A percentile compares a stretch with the other conserved stretches of the same genome.
Evolutionary conservation across 2,888 invertebrate genomes (phyloP).

Genomic region (Pycnomerus fuliginosus): DNA sequence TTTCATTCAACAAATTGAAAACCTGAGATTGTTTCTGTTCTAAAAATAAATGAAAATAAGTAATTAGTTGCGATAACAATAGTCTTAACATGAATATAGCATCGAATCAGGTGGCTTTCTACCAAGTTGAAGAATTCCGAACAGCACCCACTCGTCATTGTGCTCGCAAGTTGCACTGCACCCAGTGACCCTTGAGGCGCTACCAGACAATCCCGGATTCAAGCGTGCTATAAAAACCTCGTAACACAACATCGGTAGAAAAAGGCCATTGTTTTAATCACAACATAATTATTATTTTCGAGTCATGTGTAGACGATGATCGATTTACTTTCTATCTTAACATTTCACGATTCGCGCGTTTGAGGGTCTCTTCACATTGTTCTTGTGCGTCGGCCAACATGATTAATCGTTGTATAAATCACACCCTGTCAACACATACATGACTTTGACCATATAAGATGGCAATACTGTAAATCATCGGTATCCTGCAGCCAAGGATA

Average conservation of each 20-base stretch:
- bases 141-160: constrained; percentile 41
- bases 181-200: constrained; percentile 42
- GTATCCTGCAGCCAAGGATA: no score
- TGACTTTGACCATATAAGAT: constrained; percentile 19
- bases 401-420: constrained; percentile 23
- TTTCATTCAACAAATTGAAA: no score
- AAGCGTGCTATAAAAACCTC: constrained; percentile 5
- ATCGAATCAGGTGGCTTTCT: no score
- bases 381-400: no score
- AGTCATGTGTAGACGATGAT: constrained; percentile 13
- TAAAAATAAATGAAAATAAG: no score
- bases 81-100: no score
- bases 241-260: constrained; percentile 10
- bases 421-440: constrained; percentile 21
- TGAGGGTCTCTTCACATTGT: no score
- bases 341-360: constrained; percentile 12
- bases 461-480: no score
- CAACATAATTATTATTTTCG: constrained; percentile 9
- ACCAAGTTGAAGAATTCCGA: no score
- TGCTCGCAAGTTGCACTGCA: constrained; percentile 38
- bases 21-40: no score
- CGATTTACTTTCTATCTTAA: constrained; percentile 15
- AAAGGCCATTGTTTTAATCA: constrained; percentile 11
- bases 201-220: constrained; percentile 35
- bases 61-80: no score